Percentiles rank a stretch among this genome's conserved stretches.
Evolutionary conservation across 2,888 invertebrate species (phyloP).

Genomic region (Hesperia comma): DNA sequence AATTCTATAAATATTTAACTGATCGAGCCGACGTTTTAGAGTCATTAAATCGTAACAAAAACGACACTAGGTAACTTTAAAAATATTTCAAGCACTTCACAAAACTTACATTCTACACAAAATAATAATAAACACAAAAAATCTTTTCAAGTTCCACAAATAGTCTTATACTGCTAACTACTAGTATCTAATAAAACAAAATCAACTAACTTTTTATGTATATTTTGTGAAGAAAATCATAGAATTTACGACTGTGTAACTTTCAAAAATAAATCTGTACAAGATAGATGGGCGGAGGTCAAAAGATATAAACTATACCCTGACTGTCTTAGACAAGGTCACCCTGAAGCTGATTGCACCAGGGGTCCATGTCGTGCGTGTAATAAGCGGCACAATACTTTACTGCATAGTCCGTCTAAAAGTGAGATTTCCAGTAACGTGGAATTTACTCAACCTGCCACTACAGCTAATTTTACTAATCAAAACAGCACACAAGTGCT

Average conservation of each 20-base stretch:
- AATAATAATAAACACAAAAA: not conserved
- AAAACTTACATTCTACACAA: not conserved
- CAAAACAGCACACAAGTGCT: no score
- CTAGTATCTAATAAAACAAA: not conserved
- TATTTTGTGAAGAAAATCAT: not conserved
- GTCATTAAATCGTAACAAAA: slow-evolving; percentile 6
- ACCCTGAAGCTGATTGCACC: no score
- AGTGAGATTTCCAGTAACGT: not conserved
- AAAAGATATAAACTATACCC: not conserved
- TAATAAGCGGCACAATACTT: not conserved
- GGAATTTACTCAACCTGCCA: no score
- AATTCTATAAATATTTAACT: slow-evolving; percentile 3
- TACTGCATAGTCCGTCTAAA: not conserved
- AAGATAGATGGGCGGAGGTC: not conserved
- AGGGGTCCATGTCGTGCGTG: no score
- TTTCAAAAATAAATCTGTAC: not conserved
- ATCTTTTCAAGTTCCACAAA: not conserved
- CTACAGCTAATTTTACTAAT: no score
- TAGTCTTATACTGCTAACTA: not conserved
- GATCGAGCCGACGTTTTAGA: slow-evolving; percentile 5
- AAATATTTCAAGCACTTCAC: no score
- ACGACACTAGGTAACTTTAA: not conserved
- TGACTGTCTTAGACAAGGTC: not conserved
- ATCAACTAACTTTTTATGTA: no score
- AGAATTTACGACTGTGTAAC: not conserved